Base-by-base conservation (phyloP, 1,140 invertebrate species). In the Drosophila tristis region DNA sequence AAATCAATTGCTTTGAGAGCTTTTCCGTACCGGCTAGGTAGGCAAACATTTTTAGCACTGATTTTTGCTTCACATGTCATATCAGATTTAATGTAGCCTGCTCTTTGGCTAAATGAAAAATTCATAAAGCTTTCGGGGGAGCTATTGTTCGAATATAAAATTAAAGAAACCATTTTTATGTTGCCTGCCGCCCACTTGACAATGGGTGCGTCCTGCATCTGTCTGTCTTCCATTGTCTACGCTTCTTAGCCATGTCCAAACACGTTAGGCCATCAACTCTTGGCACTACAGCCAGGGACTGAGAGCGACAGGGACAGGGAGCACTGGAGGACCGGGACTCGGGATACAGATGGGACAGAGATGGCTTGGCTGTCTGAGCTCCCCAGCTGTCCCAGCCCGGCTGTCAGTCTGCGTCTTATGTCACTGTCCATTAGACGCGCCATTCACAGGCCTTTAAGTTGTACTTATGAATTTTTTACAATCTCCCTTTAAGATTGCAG, bases 361-460 rank as follows among this genome's bases (percentile, higher is more conserved):
- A 70, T 47, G 45, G 47, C 54, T 58, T 39, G 31, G 8, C 9
- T 35, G 31, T 35, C 31, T 35, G 31, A 70, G 66, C 66, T 49
- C 26, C 26, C 29, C 29, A 7, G 29, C 26, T 6, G 64, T 57
- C 64, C 58, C 64, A 56, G 35, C 67, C 26, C 4, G 20, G 35
- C 65, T 71, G 80, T 84, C 79, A 84, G 74, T 61, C 68, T 75
- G 61, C 79, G 75, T 84, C 80, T 84, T 84, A 72, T 87, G 78
- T 82, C 82, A 89, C 84, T 87, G 79, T 68, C 82, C 78, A 86
- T 86, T 86, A 87, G 63, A 72, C 78, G 84, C 42, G 45, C 78
- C 70, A 55, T 54, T 29, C 29, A 50, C 26, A 48, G 59, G 62
- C 60, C 77, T 80, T 67, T 49, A 70, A 84, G 72, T 63, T 62